Evolutionary conservation across 2,888 invertebrate genomes (phyloP).

Genomic region (Lordiphosa andalusiaca): DNA sequence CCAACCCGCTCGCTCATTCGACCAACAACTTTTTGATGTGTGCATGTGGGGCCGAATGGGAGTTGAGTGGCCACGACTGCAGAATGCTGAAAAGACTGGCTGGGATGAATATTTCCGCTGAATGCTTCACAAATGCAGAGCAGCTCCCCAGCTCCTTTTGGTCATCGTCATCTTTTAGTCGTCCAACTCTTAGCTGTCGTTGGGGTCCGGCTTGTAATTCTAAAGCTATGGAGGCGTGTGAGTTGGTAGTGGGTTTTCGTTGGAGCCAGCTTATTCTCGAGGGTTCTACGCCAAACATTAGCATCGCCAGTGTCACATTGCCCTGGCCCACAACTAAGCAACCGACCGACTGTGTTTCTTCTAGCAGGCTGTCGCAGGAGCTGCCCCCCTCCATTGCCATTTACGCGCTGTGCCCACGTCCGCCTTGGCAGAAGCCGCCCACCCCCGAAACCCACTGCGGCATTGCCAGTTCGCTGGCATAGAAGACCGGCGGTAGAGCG

Average conservation of each 20-base stretch:
- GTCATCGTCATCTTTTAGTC: slow-evolving; percentile 69
- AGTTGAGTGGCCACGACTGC: slow-evolving; percentile 28
- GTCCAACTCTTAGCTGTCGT: slow-evolving; percentile 44
- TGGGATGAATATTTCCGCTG: slow-evolving; percentile 73
- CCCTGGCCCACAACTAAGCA: slow-evolving; percentile 36
- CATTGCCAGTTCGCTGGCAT: slow-evolving; percentile 56
- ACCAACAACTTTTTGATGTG: slow-evolving; percentile 63
- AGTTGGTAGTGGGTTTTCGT: slow-evolving; percentile 31
- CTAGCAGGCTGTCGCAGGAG: slow-evolving; percentile 33
- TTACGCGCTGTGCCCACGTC: slow-evolving; percentile 45
- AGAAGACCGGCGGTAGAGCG: slow-evolving; percentile 33
- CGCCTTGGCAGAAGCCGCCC: slow-evolving; percentile 66
- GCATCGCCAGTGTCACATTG: slow-evolving; percentile 43
- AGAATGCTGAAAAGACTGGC: slow-evolving; percentile 59
- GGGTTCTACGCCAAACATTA: slow-evolving; percentile 42
- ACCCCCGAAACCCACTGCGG: slow-evolving; percentile 58
- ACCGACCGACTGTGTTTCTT: slow-evolving; percentile 36
- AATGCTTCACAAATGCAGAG: slow-evolving; percentile 71
- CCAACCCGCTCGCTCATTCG: slow-evolving; percentile 32
- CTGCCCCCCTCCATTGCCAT: slow-evolving; percentile 7
- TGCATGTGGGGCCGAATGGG: slow-evolving; percentile 23
- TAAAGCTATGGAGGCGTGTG: slow-evolving; percentile 17
- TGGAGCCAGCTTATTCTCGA: slow-evolving; percentile 53
- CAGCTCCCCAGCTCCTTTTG: slow-evolving; percentile 70
- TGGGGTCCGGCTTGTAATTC: slow-evolving; percentile 12